Evolutionary conservation across 2,888 invertebrate species (phyloP).

Genomic region (Trichopria drosophilae): DNA sequence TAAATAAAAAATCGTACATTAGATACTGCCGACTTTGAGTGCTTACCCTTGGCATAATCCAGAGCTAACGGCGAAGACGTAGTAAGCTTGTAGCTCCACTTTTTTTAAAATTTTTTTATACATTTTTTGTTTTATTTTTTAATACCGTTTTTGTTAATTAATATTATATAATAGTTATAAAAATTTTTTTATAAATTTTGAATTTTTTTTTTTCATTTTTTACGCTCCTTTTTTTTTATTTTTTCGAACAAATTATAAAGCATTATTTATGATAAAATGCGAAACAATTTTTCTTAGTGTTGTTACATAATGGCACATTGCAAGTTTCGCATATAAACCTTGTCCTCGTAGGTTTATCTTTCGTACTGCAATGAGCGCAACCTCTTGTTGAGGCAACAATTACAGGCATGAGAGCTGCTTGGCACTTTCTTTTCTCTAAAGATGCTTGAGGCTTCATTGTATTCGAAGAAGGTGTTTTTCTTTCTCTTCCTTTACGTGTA

Average conservation of each 20-base stretch:
- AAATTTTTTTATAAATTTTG: too few relatives aligned
- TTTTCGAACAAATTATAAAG: too few relatives aligned
- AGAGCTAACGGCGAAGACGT: slow-evolving; percentile 7
- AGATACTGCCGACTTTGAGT: too few relatives aligned
- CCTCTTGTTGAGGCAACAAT: slow-evolving; percentile 12
- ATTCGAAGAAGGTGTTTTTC: not conserved
- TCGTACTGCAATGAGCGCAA: slow-evolving; percentile 14
- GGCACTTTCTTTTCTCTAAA: slow-evolving; percentile 10
- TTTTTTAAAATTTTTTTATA: too few relatives aligned
- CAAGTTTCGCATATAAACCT: not conserved
- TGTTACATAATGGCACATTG: too few relatives aligned
- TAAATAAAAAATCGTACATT: too few relatives aligned
- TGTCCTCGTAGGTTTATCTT: too few relatives aligned
- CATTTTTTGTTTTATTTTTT: too few relatives aligned
- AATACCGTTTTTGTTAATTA: too few relatives aligned
- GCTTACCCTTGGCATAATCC: slow-evolving; percentile 5
- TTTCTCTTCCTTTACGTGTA: slow-evolving; percentile 12
- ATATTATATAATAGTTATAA: too few relatives aligned
- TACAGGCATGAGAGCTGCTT: slow-evolving; percentile 18
- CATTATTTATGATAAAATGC: slow-evolving; percentile 6
- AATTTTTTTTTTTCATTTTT: slow-evolving; percentile 2
- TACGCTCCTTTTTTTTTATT: slow-evolving; percentile 1
- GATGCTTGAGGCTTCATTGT: slow-evolving; percentile 12
- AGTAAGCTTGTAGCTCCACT: slow-evolving; percentile 7
- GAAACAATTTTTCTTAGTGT: slow-evolving; percentile 7